Percentiles rank a stretch among this genome's conserved stretches.
Conservation (phyloP, 1,140 invertebrate genomes). For the Rhynchophorus ferrugineus region DNA sequence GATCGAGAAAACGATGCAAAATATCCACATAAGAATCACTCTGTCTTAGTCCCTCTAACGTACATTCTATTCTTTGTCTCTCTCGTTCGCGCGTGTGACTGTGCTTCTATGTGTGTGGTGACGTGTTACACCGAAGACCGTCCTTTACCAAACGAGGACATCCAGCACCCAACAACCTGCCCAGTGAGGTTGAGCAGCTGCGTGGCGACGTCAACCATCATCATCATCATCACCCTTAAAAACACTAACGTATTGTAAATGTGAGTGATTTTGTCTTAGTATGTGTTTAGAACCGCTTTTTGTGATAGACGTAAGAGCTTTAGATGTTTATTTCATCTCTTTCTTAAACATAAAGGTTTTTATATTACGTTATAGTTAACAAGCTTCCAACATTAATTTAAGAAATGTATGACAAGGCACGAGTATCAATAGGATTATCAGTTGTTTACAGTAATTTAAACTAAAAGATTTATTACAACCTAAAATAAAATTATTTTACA, state of each 20-base stretch:
- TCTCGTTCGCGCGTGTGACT: conserved; percentile 9
- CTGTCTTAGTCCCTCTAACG: background rate
- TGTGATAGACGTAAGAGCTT: too few relatives aligned
- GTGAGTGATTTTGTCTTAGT: conserved; percentile 3
- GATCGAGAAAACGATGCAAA: too few relatives aligned
- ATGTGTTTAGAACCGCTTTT: too few relatives aligned
- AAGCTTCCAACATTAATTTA: too few relatives aligned
- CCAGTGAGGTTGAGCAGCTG: conserved; percentile 21
- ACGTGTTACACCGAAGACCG: conserved; percentile 23
- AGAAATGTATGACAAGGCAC: too few relatives aligned
- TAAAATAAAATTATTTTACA: too few relatives aligned
- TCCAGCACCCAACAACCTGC: conserved; percentile 14
- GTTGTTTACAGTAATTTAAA: too few relatives aligned
- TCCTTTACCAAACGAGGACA: conserved; percentile 33
- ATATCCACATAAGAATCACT: background rate
- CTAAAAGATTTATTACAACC: too few relatives aligned
- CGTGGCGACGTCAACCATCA: conserved; percentile 27
- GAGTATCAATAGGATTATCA: too few relatives aligned
- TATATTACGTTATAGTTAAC: too few relatives aligned
- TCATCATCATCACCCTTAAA: conserved; percentile 5
- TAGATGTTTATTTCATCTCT: too few relatives aligned
- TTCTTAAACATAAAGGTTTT: too few relatives aligned
- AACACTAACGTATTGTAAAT: background rate
- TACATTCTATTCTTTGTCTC: conserved; percentile 9
- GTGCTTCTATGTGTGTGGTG: conserved; percentile 14